phyloP scores from a whole-genome alignment of 2,797 vertebrate species.

The Premnoplex brunnescens region DNA sequence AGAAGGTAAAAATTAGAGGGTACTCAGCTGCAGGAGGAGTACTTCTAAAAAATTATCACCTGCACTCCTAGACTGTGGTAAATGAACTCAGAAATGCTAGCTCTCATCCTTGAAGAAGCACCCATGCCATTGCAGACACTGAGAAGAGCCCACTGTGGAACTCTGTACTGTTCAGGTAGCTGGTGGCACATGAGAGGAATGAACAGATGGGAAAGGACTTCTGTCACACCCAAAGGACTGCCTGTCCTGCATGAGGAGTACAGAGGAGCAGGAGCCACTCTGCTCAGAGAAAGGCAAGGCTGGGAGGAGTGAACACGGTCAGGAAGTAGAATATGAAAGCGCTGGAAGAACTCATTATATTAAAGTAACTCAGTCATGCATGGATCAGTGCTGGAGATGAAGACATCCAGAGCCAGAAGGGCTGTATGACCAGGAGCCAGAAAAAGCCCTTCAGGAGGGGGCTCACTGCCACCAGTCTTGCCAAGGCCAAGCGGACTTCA shows the following conservation, averaged over 20 bases:
- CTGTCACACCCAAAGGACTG: neutral
- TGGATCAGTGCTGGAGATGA: neutral
- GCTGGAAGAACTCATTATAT: neutral
- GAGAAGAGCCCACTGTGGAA: neutral
- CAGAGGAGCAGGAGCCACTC: neutral
- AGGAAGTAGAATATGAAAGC: neutral
- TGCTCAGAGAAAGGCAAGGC: neutral
- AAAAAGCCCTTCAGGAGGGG: neutral
- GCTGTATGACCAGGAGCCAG: neutral
- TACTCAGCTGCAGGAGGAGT: neutral
- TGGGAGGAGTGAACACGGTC: neutral
- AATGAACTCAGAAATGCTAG: neutral
- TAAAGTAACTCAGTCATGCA: neutral
- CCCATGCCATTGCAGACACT: neutral
- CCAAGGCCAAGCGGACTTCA: neutral
- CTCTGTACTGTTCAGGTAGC: accelerated
- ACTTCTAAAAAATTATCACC: neutral
- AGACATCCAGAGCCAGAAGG: neutral
- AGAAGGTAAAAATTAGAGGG: constrained; percentile 13
- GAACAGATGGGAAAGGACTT: neutral
- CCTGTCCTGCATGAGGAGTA: neutral
- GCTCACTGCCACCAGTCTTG: accelerated
- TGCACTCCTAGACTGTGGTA: neutral
- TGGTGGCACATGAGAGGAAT: neutral
- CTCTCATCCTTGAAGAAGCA: neutral